A percentile compares a stretch with the other conserved stretches of the same genome.
phyloP scores from a whole-genome alignment of 2,888 invertebrate genomes.

The Salpingus planirostris region DNA sequence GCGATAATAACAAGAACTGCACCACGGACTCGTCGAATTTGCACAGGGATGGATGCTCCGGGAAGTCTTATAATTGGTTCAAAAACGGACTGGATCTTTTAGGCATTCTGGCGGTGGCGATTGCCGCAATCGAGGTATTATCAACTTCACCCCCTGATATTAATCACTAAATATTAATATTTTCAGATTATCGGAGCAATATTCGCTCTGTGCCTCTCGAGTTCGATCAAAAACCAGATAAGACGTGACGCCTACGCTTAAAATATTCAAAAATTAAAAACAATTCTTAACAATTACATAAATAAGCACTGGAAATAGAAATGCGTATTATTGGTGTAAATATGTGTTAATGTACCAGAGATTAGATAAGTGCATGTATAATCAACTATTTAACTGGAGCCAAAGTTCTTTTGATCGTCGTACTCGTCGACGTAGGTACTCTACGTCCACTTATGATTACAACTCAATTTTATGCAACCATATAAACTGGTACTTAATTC shows the following conservation, averaged over 20 bases:
- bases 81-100: constrained; percentile 47
- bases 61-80: constrained; percentile 37
- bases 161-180: constrained; percentile 28
- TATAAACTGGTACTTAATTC: no score
- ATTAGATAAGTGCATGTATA: no score
- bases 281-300: neutral
- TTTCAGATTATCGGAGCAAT: constrained; percentile 66
- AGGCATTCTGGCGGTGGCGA: constrained; percentile 55
- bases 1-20: constrained; percentile 27
- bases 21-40: constrained; percentile 33
- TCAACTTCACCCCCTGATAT: no score
- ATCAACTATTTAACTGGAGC: no score
- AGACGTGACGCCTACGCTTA: constrained; percentile 46
- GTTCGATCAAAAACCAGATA: constrained; percentile 75
- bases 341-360: no score
- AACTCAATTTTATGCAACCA: no score
- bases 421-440: no score
- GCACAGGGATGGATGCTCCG: constrained; percentile 44
- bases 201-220: constrained; percentile 79
- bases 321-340: no score
- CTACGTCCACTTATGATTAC: no score
- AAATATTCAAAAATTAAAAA: constrained; percentile 5
- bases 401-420: no score
- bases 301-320: no score
- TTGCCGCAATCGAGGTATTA: constrained; percentile 64